These are phyloP conservation scores for Drosophila birchii DNA, from an alignment of 2,888 invertebrate genomes.

Conservation along the genomic window DNA sequence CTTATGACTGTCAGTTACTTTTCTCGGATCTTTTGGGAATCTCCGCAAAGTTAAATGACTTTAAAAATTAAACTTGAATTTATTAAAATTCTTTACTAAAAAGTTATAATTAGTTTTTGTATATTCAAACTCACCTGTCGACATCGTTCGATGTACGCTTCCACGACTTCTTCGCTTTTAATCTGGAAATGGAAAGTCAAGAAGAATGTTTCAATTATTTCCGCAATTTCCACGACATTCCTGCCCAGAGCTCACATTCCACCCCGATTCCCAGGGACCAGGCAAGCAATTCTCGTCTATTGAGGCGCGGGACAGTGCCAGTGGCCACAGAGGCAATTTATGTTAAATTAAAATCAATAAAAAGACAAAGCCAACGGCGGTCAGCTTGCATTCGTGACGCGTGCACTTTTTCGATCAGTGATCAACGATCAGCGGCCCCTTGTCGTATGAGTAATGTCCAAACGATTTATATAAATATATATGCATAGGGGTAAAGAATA, in stretches of 20 bases:
- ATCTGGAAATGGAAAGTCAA: slow-evolving; percentile 86
- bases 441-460: slow-evolving; percentile 62
- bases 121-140: slow-evolving; percentile 88
- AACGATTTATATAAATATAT: background rate
- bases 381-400: slow-evolving; percentile 52
- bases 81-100: background rate
- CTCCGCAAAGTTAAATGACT: too few relatives aligned
- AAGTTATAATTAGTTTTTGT: background rate
- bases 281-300: slow-evolving; percentile 34
- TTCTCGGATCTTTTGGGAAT: too few relatives aligned
- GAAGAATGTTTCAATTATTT: slow-evolving; percentile 44
- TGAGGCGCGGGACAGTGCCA: slow-evolving; percentile 45
- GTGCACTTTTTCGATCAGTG: slow-evolving; percentile 26
- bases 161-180: slow-evolving; percentile 89
- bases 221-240: slow-evolving; percentile 36
- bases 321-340: slow-evolving; percentile 58
- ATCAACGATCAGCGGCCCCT: slow-evolving; percentile 25
- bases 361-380: slow-evolving; percentile 29
- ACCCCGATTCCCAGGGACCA: slow-evolving; percentile 21
- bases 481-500: background rate
- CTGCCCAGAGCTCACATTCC: slow-evolving; percentile 26
- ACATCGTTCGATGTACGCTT: slow-evolving; percentile 90
- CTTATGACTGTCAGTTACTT: background rate
- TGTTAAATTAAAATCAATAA: slow-evolving; percentile 73
- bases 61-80: background rate